Percentiles rank a stretch among this genome's conserved stretches.
Conservation (phyloP, 2,113 vertebrate species). For the Scatophagus argus region DNA sequence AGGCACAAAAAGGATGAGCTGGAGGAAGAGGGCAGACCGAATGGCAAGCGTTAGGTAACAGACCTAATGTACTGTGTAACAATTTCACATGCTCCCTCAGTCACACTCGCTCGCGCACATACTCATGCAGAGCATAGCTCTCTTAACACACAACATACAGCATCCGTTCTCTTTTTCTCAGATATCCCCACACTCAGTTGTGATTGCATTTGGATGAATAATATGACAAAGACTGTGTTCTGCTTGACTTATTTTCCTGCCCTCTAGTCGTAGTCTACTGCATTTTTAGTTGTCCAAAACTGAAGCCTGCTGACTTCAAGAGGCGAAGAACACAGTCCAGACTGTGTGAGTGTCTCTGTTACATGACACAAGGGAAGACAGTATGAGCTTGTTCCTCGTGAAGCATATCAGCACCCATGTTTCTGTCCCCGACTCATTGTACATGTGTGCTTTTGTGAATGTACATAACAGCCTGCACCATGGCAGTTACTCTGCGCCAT, state of each 20-base stretch:
- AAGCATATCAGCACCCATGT: background rate
- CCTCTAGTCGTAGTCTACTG: slow-evolving; percentile 37
- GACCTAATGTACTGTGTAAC: slow-evolving; percentile 67
- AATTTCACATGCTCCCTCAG: slow-evolving; percentile 50
- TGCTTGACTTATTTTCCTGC: slow-evolving; percentile 44
- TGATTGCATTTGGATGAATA: slow-evolving; percentile 61
- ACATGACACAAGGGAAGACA: slow-evolving; percentile 7
- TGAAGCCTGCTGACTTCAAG: slow-evolving; percentile 24
- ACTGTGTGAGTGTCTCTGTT: slow-evolving; percentile 8
- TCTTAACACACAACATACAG: slow-evolving; percentile 10
- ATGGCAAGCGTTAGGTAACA: slow-evolving; percentile 67
- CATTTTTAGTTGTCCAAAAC: slow-evolving; percentile 3
- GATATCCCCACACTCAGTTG: slow-evolving; percentile 29
- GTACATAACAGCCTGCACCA: background rate
- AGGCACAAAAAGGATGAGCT: slow-evolving; percentile 49
- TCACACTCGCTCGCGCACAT: slow-evolving; percentile 31
- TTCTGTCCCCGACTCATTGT: background rate
- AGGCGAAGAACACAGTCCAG: slow-evolving; percentile 19
- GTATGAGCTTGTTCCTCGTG: background rate
- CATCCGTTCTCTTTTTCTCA: slow-evolving; percentile 41
- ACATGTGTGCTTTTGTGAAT: background rate
- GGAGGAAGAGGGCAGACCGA: slow-evolving; percentile 58
- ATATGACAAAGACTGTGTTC: slow-evolving; percentile 55
- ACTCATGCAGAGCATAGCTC: slow-evolving; percentile 22
- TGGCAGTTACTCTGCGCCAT: slow-evolving; percentile 16